Evolutionary conservation across 2,888 invertebrate genomes (phyloP).

Genomic region (Ichneumoninae sp.): DNA sequence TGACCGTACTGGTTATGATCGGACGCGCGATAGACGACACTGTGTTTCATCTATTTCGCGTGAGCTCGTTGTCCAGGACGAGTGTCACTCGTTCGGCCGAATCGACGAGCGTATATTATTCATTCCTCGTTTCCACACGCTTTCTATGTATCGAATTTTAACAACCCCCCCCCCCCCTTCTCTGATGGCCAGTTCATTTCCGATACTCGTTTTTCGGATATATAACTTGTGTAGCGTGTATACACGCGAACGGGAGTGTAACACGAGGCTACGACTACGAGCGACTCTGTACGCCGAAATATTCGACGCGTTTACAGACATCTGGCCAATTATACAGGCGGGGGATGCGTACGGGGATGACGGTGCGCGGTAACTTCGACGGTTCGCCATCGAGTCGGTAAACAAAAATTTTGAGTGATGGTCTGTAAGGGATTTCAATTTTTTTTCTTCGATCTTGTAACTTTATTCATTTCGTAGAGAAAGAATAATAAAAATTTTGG

Average conservation of each 20-base stretch:
- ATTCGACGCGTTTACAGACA: constrained; percentile 1
- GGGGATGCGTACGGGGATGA: background rate
- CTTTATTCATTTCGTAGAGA: background rate
- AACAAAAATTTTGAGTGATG: too few relatives aligned
- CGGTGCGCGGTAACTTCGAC: background rate
- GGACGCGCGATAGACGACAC: constrained; percentile 64
- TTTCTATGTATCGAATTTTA: constrained; percentile 73
- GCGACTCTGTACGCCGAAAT: constrained; percentile 4
- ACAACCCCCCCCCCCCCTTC: constrained; percentile 54
- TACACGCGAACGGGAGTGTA: constrained; percentile 5
- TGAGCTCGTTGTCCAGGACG: background rate
- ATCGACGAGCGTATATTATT: constrained; percentile 10
- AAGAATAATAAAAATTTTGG: background rate
- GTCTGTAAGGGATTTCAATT: background rate
- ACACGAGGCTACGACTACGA: background rate
- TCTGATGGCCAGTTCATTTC: background rate
- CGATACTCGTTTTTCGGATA: constrained; percentile 23
- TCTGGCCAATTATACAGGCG: background rate
- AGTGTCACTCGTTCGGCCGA: constrained; percentile 9
- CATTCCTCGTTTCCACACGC: constrained; percentile 36
- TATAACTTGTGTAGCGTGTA: background rate
- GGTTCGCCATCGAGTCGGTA: background rate
- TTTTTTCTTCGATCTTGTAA: background rate
- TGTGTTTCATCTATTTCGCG: constrained; percentile 73
- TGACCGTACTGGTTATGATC: constrained; percentile 20